phyloP scores from a whole-genome alignment of 2,113 vertebrate species.

The Corythoichthys haematopterus region DNA sequence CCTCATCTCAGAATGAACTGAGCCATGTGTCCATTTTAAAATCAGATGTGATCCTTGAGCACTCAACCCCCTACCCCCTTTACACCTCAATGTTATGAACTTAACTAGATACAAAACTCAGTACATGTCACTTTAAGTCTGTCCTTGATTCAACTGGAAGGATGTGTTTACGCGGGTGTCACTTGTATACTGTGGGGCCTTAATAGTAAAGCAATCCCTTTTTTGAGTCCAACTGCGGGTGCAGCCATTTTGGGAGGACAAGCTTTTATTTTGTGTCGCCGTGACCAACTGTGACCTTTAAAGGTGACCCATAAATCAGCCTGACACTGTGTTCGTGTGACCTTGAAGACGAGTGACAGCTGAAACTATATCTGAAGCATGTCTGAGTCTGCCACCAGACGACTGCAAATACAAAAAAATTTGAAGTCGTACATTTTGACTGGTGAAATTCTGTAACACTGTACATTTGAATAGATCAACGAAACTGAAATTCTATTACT shows the following conservation, averaged over 20 bases:
- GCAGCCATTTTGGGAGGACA: neutral
- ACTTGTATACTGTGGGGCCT: slow-evolving; percentile 33
- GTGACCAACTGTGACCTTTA: slow-evolving; percentile 41
- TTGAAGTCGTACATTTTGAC: neutral
- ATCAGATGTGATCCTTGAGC: neutral
- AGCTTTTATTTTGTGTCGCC: slow-evolving; percentile 27
- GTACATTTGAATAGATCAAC: neutral
- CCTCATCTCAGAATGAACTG: neutral
- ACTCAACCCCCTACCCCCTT: neutral
- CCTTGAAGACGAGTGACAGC: slow-evolving; percentile 16
- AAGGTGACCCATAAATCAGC: slow-evolving; percentile 11
- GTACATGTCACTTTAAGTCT: slow-evolving; percentile 38
- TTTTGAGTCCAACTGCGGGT: slow-evolving; percentile 13
- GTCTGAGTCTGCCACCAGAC: slow-evolving; percentile 9
- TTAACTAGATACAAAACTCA: slow-evolving; percentile 26
- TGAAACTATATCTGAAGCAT: slow-evolving; percentile 19
- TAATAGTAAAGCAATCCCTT: slow-evolving; percentile 30
- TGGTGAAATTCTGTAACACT: neutral
- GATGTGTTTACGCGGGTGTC: slow-evolving; percentile 53
- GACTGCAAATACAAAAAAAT: neutral
- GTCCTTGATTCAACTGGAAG: slow-evolving; percentile 25
- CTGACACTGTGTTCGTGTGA: slow-evolving; percentile 16
- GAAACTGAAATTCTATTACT: neutral
- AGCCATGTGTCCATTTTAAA: neutral
- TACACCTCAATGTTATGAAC: slow-evolving; percentile 39